Conservation (phyloP, 2,888 invertebrate genomes). For the Ceramica pisi region DNA sequence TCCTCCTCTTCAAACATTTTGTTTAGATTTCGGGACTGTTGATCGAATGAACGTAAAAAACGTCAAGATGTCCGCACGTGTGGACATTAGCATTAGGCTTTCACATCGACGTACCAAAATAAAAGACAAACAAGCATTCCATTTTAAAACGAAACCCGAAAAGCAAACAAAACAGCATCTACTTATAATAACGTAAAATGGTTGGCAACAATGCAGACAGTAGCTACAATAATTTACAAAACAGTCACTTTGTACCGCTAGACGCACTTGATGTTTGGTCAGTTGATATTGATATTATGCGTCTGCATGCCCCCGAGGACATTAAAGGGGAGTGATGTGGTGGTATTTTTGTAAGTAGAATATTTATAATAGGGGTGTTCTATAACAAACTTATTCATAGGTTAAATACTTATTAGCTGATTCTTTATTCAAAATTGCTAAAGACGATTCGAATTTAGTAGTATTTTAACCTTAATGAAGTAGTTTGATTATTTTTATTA, state of each 20-base stretch:
- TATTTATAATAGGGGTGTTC: background rate
- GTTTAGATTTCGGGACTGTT: too few relatives aligned
- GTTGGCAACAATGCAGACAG: conserved; percentile 61
- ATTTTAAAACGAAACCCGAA: background rate
- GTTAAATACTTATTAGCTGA: too few relatives aligned
- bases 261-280: conserved; percentile 47
- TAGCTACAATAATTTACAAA: conserved; percentile 67
- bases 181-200: conserved; percentile 57
- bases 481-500: too few relatives aligned
- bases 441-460: too few relatives aligned
- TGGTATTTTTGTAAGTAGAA: conserved; percentile 13
- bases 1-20: too few relatives aligned
- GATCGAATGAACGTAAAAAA: too few relatives aligned
- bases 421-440: too few relatives aligned
- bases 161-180: conserved; percentile 7
- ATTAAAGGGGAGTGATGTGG: background rate
- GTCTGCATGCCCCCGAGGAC: conserved; percentile 13
- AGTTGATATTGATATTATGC: conserved; percentile 51
- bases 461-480: too few relatives aligned
- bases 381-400: background rate
- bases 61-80: too few relatives aligned
- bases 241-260: conserved; percentile 61
- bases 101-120: background rate
- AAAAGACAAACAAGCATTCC: background rate
- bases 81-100: too few relatives aligned